Evolutionary conservation across 2,888 invertebrate genomes (phyloP), one percentile per base, ranked within the genome.

Genomic region (Tuta absoluta): DNA sequence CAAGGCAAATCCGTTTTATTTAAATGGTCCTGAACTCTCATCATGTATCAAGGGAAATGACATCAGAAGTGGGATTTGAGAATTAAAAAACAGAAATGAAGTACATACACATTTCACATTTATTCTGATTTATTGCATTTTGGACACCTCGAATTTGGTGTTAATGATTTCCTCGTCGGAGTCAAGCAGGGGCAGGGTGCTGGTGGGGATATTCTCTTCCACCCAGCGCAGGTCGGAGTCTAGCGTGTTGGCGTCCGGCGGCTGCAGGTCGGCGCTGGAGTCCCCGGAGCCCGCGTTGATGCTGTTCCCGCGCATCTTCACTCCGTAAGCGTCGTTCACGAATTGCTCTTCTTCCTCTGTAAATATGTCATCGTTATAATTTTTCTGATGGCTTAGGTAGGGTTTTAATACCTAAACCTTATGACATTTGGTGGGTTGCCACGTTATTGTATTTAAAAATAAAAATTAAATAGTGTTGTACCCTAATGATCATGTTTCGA

Each of bases 161-260:
- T 95, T 96, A 75, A 96, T 95, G 63, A 97, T 94, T 88, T 97
- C 97, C 88, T 97, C 97, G 78, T 93, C 97, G 91, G 80, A 97
- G 85, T 79, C 96, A 84, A 73, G 94, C 89, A 83, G 95, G 72
- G 76, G 96, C 85, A 75, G 94, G 81, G 96, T 93, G 67, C 95
- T 93, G 33, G 95, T 93, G 0, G 97, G 97, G 72, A 98, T 98
- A 84, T 98, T 97, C 73, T 98, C 98, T 81, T 98, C 98, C 7
- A 98, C 96, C 98, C 98, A 98, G 78, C 97, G 86, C 2, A 93
- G 76, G 80, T 92, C 86, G 64, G 92, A 74, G 82, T 89, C 86
- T 2, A 88, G 53, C 84, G 93, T 83, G 68, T 83, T 83, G 37
- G 72, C 74, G n/a, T 80, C 77, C 8, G 77, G 71, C 28, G 72